Percentiles rank a stretch among this genome's conserved stretches.
These are phyloP conservation scores for Nomia melanderi DNA, from an alignment of 1,140 invertebrate species.

Conservation along the genomic window DNA sequence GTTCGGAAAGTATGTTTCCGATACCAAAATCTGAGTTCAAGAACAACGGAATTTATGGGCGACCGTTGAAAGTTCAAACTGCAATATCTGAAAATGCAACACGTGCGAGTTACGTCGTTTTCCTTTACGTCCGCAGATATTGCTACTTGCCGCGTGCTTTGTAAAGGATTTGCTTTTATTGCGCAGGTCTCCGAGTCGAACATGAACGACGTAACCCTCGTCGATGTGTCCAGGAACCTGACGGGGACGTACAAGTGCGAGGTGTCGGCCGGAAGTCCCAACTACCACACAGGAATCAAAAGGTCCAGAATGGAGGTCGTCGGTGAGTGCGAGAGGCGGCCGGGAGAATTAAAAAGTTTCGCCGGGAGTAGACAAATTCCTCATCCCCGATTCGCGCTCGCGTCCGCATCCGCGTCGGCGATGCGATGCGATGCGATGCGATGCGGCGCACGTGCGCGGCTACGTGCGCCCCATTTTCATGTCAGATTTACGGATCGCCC, in stretches of 20 bases:
- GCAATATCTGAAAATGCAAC: too few species aligned
- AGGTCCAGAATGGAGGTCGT: slow-evolving; percentile 85
- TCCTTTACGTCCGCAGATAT: too few species aligned
- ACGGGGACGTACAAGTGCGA: slow-evolving; percentile 89
- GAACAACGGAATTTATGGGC: too few species aligned
- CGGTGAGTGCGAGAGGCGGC: slow-evolving; percentile 81
- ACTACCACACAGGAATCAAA: slow-evolving; percentile 86
- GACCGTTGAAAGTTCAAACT: too few species aligned
- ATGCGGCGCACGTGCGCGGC: slow-evolving; percentile 32
- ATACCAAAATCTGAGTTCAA: too few species aligned
- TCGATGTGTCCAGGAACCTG: slow-evolving; percentile 82
- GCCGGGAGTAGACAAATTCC: slow-evolving; percentile 30
- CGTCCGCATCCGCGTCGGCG: too few species aligned
- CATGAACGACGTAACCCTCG: slow-evolving; percentile 81
- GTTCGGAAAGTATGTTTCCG: too few species aligned
- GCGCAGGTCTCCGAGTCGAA: slow-evolving; percentile 82
- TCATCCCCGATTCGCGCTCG: slow-evolving; percentile 4
- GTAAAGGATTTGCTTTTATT: neutral
- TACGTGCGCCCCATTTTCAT: slow-evolving; percentile 43
- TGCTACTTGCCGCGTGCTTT: too few species aligned
- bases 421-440: neutral
- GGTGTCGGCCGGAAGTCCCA: slow-evolving; percentile 87
- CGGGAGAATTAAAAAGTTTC: slow-evolving; percentile 40
- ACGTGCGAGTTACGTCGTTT: too few species aligned
- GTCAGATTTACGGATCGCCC: slow-evolving; percentile 10